Conservation (phyloP, 2,113 vertebrate genomes). For the Nerophis lumbriciformis region DNA sequence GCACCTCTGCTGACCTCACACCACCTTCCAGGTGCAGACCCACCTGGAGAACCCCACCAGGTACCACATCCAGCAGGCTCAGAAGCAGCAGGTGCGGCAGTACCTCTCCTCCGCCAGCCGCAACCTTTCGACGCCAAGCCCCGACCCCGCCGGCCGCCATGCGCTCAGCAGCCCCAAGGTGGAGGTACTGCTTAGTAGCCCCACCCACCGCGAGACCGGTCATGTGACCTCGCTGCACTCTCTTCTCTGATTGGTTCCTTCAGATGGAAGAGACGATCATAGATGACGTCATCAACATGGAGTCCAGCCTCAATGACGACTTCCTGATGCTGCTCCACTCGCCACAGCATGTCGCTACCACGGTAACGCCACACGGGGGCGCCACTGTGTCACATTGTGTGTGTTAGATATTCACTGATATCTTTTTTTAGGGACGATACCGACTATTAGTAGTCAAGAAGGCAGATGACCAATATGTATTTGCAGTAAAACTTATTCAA, state of each 20-base stretch:
- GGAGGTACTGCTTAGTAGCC: slow-evolving; percentile 68
- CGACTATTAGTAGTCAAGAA: no score
- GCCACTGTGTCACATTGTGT: no score
- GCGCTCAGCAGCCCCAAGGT: slow-evolving; percentile 80
- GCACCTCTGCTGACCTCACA: not conserved
- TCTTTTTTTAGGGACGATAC: no score
- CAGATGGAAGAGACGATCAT: slow-evolving; percentile 86
- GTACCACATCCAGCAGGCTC: slow-evolving; percentile 84
- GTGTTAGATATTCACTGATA: no score
- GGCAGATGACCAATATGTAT: no score
- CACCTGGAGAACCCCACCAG: slow-evolving; percentile 84
- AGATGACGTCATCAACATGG: slow-evolving; percentile 88
- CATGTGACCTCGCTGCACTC: not conserved
- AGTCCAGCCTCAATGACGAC: slow-evolving; percentile 91
- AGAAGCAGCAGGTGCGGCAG: slow-evolving; percentile 83
- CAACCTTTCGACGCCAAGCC: slow-evolving; percentile 73
- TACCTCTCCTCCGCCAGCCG: slow-evolving; percentile 83
- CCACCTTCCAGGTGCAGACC: slow-evolving; percentile 74
- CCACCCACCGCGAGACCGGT: no score
- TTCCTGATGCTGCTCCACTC: slow-evolving; percentile 81
- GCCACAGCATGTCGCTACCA: slow-evolving; percentile 80
- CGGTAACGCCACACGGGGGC: slow-evolving; percentile 57
- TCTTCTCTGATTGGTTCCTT: slow-evolving; percentile 24
- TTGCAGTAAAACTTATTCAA: no score
- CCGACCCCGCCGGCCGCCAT: slow-evolving; percentile 81